These are phyloP conservation scores for Acanthurus lineatus DNA, from an alignment of 2,797 vertebrate genomes.

Conservation along the genomic window DNA sequence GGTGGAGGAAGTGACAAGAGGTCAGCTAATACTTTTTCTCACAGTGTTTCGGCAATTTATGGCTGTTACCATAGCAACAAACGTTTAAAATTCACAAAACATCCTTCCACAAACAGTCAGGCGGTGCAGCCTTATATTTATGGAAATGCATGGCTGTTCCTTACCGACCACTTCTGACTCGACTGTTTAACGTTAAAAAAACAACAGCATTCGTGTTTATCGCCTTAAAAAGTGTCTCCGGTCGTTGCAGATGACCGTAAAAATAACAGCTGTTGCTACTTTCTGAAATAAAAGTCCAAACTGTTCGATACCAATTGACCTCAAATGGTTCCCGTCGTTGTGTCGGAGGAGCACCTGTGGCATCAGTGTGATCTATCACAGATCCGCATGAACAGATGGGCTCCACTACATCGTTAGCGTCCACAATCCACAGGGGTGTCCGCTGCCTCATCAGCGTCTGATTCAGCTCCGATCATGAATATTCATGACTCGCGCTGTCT, in stretches of 20 bases:
- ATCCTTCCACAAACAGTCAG: too few species aligned
- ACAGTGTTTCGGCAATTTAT: too few species aligned
- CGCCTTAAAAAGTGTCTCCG: neutral
- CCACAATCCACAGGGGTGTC: constrained; percentile 65
- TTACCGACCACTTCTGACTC: neutral
- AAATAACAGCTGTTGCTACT: neutral
- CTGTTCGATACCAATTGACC: constrained; percentile 19
- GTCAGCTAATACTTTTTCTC: too few species aligned
- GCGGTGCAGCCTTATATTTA: neutral
- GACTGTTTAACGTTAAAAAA: neutral
- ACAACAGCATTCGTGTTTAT: neutral
- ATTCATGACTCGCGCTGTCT: constrained; percentile 58
- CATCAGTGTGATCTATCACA: constrained; percentile 62
- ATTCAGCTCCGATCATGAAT: constrained; percentile 65
- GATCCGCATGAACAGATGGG: constrained; percentile 75
- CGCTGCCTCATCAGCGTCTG: constrained; percentile 43
- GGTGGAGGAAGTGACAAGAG: too few species aligned
- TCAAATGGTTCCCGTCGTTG: constrained; percentile 17
- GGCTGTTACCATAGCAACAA: too few species aligned
- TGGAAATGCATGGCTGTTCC: neutral
- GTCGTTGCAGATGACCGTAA: neutral
- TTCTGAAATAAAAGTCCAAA: constrained; percentile 4
- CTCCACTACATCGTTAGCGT: constrained; percentile 65
- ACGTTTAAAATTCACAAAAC: too few species aligned
- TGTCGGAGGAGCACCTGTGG: constrained; percentile 65